Conservation (phyloP, 37 sponge, comb jelly and placozoan species). For the Geodia barretti region DNA sequence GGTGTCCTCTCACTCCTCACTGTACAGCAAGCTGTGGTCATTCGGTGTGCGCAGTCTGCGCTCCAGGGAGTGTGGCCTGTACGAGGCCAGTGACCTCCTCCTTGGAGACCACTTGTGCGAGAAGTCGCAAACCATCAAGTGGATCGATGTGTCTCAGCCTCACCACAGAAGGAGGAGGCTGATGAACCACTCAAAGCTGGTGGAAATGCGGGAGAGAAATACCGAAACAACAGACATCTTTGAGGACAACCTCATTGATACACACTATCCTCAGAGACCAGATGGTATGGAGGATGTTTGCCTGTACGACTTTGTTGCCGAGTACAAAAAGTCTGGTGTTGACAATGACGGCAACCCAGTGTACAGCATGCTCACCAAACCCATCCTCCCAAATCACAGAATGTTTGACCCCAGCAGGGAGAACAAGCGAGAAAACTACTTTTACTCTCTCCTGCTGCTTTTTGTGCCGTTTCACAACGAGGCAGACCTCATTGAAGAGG, state of each 20-base stretch:
- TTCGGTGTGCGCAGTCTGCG: conserved; percentile 29
- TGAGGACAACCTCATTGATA: conserved; percentile 24
- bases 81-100: conserved; percentile 52
- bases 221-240: conserved; percentile 33
- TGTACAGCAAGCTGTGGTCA: conserved; percentile 37
- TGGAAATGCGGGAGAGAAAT: conserved; percentile 28
- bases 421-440: conserved; percentile 25
- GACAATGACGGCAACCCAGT: conserved; percentile 8
- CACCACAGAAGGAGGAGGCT: conserved; percentile 36
- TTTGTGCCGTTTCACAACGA: conserved; percentile 50
- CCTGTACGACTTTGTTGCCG: conserved; percentile 47
- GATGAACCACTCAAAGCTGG: conserved; percentile 14
- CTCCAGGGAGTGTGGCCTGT: conserved; percentile 50
- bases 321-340: neutral
- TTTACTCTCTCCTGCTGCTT: conserved; percentile 40
- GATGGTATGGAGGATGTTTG: conserved; percentile 43
- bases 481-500: conserved; percentile 11
- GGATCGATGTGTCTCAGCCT: conserved; percentile 37
- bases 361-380: conserved; percentile 17
- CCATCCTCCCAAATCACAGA: conserved; percentile 31
- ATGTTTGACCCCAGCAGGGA: conserved; percentile 36
- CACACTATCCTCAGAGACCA: conserved; percentile 43
- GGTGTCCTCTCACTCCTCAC: neutral
- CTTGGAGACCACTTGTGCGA: conserved; percentile 45
- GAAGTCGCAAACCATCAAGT: conserved; percentile 47